phyloP scores from a whole-genome alignment of 2,797 vertebrate species.

The Percopsis omiscomaycus region DNA sequence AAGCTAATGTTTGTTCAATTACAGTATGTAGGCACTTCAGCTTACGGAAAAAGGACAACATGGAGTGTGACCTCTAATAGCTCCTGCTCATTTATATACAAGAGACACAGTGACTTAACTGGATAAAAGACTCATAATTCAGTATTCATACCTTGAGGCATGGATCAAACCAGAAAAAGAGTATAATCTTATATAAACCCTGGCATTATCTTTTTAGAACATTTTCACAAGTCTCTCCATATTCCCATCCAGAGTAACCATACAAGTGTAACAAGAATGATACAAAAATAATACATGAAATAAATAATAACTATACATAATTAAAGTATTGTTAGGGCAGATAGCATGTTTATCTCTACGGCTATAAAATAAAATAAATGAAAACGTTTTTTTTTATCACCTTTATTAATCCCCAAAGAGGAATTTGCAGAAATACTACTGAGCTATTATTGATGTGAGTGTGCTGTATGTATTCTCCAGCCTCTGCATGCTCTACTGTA shows the following conservation, averaged over 20 bases:
- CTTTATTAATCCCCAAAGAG: too few species aligned
- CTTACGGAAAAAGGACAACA: constrained; percentile 10
- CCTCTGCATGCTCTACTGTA: not conserved
- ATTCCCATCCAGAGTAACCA: too few species aligned
- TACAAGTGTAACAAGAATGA: too few species aligned
- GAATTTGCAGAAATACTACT: too few species aligned
- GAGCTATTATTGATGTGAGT: too few species aligned
- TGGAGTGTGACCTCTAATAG: constrained; percentile 6
- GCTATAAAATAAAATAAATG: not conserved
- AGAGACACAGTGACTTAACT: constrained; percentile 4
- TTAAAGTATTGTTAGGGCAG: too few species aligned
- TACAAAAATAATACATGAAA: too few species aligned
- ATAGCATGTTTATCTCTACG: too few species aligned
- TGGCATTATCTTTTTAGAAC: not conserved
- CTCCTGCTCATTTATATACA: constrained; percentile 16
- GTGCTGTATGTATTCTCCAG: too few species aligned
- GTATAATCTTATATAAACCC: not conserved
- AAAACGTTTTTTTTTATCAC: not conserved
- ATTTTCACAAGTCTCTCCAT: too few species aligned
- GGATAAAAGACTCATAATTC: constrained; percentile 1
- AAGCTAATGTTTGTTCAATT: constrained; percentile 10
- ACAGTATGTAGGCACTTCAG: not conserved
- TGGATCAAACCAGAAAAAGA: constrained; percentile 3
- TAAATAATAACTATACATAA: too few species aligned
- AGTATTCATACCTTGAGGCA: constrained; percentile 21